Base-by-base conservation (phyloP, 1,140 invertebrate genomes). In the Philotrypesis tridentata region DNA sequence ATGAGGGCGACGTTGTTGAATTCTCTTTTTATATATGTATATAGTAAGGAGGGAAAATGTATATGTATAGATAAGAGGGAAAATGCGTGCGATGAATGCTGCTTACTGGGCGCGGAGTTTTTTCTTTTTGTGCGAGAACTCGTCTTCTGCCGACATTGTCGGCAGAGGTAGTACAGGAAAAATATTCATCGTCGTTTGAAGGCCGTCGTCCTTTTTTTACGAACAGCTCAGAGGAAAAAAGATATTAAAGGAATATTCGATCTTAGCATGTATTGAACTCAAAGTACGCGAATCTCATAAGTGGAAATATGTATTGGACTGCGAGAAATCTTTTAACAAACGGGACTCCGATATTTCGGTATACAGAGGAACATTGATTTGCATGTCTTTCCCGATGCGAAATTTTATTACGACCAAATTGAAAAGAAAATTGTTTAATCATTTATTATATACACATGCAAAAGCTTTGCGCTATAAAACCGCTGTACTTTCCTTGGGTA, bases 211-310 rank as follows among this genome's bases (percentile, higher is more conserved):
- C n/a, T 70, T 55, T 71, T 55, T 23, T 29, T 11, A 4, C 31
- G 14, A 14, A 31, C 29, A 11, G 7, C 1, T 25, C 27, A 68
- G 37, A 55, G 37, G 25, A 6, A 23, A 72, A 25, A 6, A n/a
- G 17, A 68, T 80, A 80, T 73, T 74, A 67, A 80, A 80, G 21
- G 79, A 75, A 55, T 80, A 80, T 75, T 80, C 37, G 21, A 68
- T 63, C 60, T 68, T 68, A 68, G n/a, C 61, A 55, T 65, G 60
- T 23, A 74, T 33, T 67, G 25, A 29, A 74, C 21, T 80, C 37
- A 65, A 74, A 74, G 60, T 80, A 31, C 37, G 23, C 27, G n/a
- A 7, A 60, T 74, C 79, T 67, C 33, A 25, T 67, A 40, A 37
- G 43, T 72, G 21, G 55, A 37, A 61, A 79, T 79, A 72, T 33